Conservation (phyloP, 2,113 vertebrate species). For the Thermophis baileyi region DNA sequence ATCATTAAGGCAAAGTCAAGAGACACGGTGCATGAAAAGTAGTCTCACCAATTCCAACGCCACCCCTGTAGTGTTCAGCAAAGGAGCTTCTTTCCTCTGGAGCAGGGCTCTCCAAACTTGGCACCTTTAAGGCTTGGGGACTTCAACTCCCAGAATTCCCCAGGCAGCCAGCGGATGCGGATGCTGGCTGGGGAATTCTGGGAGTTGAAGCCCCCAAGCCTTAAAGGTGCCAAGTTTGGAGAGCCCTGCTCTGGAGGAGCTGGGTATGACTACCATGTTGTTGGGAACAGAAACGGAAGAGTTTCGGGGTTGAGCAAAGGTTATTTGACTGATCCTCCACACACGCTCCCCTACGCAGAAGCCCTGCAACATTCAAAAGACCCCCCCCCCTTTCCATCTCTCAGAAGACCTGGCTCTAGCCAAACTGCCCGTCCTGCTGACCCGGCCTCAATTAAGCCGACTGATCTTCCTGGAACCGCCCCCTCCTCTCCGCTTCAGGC, state of each 20-base stretch:
- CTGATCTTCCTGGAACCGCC: background rate
- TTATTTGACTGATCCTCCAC: background rate
- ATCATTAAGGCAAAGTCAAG: background rate
- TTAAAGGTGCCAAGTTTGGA: background rate
- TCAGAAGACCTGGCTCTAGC: background rate
- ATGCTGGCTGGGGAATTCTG: too few species aligned
- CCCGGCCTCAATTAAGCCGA: background rate
- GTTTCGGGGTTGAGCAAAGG: background rate
- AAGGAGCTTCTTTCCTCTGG: background rate
- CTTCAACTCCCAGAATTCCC: too few species aligned
- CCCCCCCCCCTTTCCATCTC: too few species aligned
- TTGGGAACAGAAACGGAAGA: background rate
- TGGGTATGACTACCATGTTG: accelerated
- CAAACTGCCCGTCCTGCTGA: background rate
- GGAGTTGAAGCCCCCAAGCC: background rate
- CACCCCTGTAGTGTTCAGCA: background rate
- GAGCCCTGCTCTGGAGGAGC: background rate
- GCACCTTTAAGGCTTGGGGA: too few species aligned
- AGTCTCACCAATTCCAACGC: background rate
- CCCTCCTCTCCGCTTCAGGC: background rate
- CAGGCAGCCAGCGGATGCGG: too few species aligned
- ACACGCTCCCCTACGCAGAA: background rate
- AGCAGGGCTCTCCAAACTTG: too few species aligned
- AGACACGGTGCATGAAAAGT: background rate
- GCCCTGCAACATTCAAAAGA: background rate